Evolutionary conservation across 2,888 invertebrate species (phyloP).

Genomic region (Netelia fuscicornis): DNA sequence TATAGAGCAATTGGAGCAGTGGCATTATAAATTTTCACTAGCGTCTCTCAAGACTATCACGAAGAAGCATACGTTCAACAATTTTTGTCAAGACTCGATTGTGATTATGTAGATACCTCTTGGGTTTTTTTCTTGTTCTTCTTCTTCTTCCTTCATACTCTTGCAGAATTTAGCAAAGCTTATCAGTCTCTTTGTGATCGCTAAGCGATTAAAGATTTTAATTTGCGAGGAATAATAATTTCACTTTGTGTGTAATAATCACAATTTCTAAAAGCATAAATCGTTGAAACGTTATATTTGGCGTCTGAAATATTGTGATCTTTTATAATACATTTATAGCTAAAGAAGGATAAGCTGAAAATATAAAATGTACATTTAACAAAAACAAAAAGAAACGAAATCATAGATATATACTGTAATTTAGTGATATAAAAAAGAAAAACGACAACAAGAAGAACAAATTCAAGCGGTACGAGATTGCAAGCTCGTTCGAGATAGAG

Average conservation of each 20-base stretch:
- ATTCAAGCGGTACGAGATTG: slow-evolving; percentile 48
- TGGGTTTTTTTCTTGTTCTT: slow-evolving; percentile 67
- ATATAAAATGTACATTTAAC: slow-evolving; percentile 68
- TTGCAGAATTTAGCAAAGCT: slow-evolving; percentile 66
- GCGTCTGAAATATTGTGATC: slow-evolving; percentile 72
- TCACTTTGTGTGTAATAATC: slow-evolving; percentile 37
- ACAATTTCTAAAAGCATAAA: slow-evolving; percentile 58
- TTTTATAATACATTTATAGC: slow-evolving; percentile 70
- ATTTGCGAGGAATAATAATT: slow-evolving; percentile 47
- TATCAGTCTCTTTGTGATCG: slow-evolving; percentile 59
- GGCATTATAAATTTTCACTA: slow-evolving; percentile 12
- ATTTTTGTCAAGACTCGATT: slow-evolving; percentile 64
- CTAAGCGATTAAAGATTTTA: slow-evolving; percentile 27
- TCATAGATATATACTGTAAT: slow-evolving; percentile 47
- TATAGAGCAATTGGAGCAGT: slow-evolving; percentile 18
- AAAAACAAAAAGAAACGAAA: slow-evolving; percentile 49
- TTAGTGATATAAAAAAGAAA: slow-evolving; percentile 47
- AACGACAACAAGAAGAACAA: slow-evolving; percentile 26
- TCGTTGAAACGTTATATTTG: slow-evolving; percentile 65
- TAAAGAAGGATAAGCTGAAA: slow-evolving; percentile 60
- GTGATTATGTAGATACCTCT: slow-evolving; percentile 70
- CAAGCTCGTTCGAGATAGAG: slow-evolving; percentile 1
- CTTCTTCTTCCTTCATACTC: slow-evolving; percentile 58
- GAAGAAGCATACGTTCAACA: slow-evolving; percentile 64
- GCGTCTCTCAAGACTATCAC: slow-evolving; percentile 20